Evolutionary conservation across 53 echinoderm and acorn worm genomes (phyloP), one percentile per base, ranked within the genome.

Genomic region (Mesocentrotus franciscanus): DNA sequence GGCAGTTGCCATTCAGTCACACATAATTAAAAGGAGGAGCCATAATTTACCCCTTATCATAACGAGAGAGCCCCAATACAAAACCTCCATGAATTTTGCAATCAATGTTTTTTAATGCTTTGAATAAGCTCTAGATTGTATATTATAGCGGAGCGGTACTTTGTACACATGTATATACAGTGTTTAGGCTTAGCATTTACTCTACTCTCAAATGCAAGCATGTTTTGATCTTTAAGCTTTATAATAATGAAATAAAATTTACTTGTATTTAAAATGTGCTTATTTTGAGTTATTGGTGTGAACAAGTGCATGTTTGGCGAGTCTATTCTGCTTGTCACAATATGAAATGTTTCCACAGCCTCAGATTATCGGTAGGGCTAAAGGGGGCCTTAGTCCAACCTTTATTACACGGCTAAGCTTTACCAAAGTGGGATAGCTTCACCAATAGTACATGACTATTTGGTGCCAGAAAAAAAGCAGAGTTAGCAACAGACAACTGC

Each of bases 201-300:
- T 81, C 39, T 39, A 16, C 6, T 81, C 81, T 42, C 3, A 42
- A 74, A 74, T 74, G 74, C 74, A 74, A 74, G 74, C 74, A 32
- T 14, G 18, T 74, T 74, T 74, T 74, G 74, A 74, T 30, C 74
- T 81, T 39, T 36, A 42, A 81, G 42, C 36, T 81, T 81, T 81
- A 81, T 42, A 81, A 81, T 81, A 81, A 81, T 81, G 81, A 81
- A 81, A 81, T 81, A 81, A 81, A 81, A 81, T 81, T 42, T 81
- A 39, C 81, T 81, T 81, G 81, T 81, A 81, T 81, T 81, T 81
- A 81, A 36, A 81, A 81, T 18, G 17, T 42, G 81, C 18, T 81
- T 42, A 1, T 42, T 81, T 4, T 36, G 22, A 0, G 35, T 79
- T 29, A 26, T 71, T 71, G 26, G 71, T 22, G 71, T 71, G 24